These are phyloP conservation scores for Drosophila santomea DNA, from an alignment of 1,140 invertebrate genomes.

Conservation along the genomic window DNA sequence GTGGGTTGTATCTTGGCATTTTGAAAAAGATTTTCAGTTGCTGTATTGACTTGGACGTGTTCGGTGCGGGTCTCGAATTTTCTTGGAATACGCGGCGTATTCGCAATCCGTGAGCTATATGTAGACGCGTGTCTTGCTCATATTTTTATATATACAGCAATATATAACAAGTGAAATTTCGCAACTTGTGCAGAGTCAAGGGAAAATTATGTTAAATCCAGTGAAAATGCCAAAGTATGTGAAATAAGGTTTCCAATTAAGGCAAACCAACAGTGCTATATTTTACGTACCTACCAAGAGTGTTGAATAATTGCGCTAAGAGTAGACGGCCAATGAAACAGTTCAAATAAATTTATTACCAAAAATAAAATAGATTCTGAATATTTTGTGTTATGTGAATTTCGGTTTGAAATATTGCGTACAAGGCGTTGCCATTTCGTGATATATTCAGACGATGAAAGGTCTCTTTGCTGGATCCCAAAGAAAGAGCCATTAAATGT, in stretches of 20 bases:
- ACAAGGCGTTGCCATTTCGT: conserved; percentile 48
- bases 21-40: conserved; percentile 78
- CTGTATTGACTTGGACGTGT: conserved; percentile 79
- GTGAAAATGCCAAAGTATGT: conserved; percentile 75
- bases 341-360: conserved; percentile 5
- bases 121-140: conserved; percentile 48
- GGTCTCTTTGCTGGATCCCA: conserved; percentile 20
- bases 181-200: conserved; percentile 51
- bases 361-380: conserved; percentile 39
- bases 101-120: conserved; percentile 60
- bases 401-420: conserved; percentile 46
- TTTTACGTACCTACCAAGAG: conserved; percentile 13
- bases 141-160: conserved; percentile 36
- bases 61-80: conserved; percentile 44
- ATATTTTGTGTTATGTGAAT: conserved; percentile 45
- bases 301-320: conserved; percentile 54
- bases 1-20: conserved; percentile 54
- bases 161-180: conserved; percentile 64
- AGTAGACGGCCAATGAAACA: conserved; percentile 12
- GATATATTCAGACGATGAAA: conserved; percentile 25
- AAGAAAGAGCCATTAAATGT: conserved; percentile 39
- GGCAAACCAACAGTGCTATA: conserved; percentile 48
- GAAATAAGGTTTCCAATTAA: conserved; percentile 53
- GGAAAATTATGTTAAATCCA: conserved; percentile 22
- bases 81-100: conserved; percentile 70